Evolutionary conservation across 2,888 invertebrate genomes (phyloP).

Genomic region (Entomobrya proxima): DNA sequence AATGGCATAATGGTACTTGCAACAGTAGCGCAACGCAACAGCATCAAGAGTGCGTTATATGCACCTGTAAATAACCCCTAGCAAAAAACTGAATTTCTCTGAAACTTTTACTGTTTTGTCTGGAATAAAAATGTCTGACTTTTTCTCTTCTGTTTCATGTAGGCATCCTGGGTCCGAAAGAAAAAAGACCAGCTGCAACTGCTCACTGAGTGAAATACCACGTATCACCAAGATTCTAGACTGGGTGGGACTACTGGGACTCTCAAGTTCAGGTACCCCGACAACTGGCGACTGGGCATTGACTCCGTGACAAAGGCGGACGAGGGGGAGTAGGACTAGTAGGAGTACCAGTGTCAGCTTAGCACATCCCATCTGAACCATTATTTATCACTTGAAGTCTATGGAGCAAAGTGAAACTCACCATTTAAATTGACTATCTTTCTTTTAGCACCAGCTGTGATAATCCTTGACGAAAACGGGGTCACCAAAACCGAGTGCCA

Average conservation of each 20-base stretch:
- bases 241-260: too few relatives aligned
- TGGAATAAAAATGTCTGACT: neutral
- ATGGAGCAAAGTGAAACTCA: neutral
- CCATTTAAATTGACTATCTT: too few relatives aligned
- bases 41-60: neutral
- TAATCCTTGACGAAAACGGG: slow-evolving; percentile 81
- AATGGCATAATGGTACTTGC: neutral
- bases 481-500: slow-evolving; percentile 81
- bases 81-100: neutral
- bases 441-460: slow-evolving; percentile 80
- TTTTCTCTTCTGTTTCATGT: neutral
- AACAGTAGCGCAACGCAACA: neutral
- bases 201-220: slow-evolving; percentile 81
- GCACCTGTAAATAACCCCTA: neutral
- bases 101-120: too few relatives aligned
- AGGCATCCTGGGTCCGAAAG: slow-evolving; percentile 82
- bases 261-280: slow-evolving; percentile 81
- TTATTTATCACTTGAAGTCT: slow-evolving; percentile 81
- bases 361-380: slow-evolving; percentile 82
- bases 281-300: slow-evolving; percentile 83
- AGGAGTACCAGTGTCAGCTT: slow-evolving; percentile 83
- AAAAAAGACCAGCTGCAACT: slow-evolving; percentile 81
- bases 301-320: slow-evolving; percentile 81
- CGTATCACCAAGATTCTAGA: slow-evolving; percentile 81
- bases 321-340: too few relatives aligned